A percentile compares a stretch with the other conserved stretches of the same genome.
These are phyloP conservation scores for Cardinalis cardinalis DNA, from an alignment of 2,113 vertebrate species.

Conservation along the genomic window DNA sequence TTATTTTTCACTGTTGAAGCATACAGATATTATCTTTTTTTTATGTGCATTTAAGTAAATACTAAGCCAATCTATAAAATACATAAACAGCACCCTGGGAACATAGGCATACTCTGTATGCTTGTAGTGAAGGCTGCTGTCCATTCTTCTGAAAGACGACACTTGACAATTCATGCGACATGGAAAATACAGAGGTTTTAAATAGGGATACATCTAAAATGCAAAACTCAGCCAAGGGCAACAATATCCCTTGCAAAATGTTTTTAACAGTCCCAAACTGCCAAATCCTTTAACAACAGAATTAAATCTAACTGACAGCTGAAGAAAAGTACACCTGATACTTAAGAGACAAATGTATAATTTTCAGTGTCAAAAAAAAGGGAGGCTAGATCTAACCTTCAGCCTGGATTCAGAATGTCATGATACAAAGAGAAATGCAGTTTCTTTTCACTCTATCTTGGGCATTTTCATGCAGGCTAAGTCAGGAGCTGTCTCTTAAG, in stretches of 20 bases:
- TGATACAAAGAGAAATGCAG: not conserved
- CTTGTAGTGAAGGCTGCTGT: not conserved
- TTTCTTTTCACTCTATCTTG: not conserved
- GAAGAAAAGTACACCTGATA: constrained; percentile 23
- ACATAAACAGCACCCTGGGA: not conserved
- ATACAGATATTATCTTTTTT: not conserved
- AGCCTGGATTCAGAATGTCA: not conserved
- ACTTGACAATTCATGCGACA: not conserved
- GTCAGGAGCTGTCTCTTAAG: not conserved
- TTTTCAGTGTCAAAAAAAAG: not conserved
- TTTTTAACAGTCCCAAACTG: not conserved
- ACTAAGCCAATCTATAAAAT: not conserved
- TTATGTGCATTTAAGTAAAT: not conserved
- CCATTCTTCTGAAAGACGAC: constrained; percentile 18
- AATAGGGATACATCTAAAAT: constrained; percentile 40
- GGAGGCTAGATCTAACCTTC: not conserved
- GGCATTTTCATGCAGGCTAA: not conserved
- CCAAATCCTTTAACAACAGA: constrained; percentile 22
- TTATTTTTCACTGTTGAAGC: not conserved
- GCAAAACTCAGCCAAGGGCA: constrained; percentile 18
- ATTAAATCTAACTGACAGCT: not conserved
- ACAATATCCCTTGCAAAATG: constrained; percentile 13
- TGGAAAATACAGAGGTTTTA: constrained; percentile 44
- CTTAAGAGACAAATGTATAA: constrained; percentile 12
- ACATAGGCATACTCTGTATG: not conserved